Evolutionary conservation across 2,113 vertebrate species (phyloP), one percentile per base, ranked within the genome.

Genomic region (Corvus moneduloides): DNA sequence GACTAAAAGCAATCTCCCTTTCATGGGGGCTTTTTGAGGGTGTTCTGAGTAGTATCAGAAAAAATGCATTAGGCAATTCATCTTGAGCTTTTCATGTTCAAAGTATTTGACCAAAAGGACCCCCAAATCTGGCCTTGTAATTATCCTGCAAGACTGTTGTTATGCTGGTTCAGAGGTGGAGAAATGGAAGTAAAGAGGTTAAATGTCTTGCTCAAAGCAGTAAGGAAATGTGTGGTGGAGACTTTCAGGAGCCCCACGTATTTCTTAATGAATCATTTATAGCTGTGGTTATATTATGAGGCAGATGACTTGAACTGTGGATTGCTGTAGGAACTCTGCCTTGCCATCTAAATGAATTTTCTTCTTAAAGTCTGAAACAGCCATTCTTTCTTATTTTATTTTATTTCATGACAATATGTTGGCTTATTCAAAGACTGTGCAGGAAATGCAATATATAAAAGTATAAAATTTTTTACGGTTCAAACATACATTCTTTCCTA

Each of bases 191-290:
- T 39, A 91, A 69, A 90, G 82, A 94, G 79, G 84, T 94, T 93
- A 91, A 96, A 96, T 77, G 46, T 52, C 82, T 77, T 71, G 24
- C 68, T 77, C 63, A 73, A 71, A 94, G 67, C 67, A 73, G 55
- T 33, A 56, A 96, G 94, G 91, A 95, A 97, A 16, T 89, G 73
- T 93, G 89, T 95, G 93, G 94, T 90, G 56, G 95, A 95, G 96
- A 96, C 93, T 86, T 83, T 66, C 59, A 93, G 94, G 94, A 97
- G 93, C 92, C 91, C 84, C 87, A 63, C 2, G 2, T 90, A 59
- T 95, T 94, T 96, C 74, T 94, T 84, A 91, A 83, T 96, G 79
- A 95, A 95, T 94, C 89, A 91, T 95, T 94, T 94, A 94, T 96
- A 87, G 44, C 41, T 89, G 56, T 63, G 94, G 80, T 73, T 81